phyloP scores from a whole-genome alignment of 1,140 invertebrate species.

The Saccostrea echinata region DNA sequence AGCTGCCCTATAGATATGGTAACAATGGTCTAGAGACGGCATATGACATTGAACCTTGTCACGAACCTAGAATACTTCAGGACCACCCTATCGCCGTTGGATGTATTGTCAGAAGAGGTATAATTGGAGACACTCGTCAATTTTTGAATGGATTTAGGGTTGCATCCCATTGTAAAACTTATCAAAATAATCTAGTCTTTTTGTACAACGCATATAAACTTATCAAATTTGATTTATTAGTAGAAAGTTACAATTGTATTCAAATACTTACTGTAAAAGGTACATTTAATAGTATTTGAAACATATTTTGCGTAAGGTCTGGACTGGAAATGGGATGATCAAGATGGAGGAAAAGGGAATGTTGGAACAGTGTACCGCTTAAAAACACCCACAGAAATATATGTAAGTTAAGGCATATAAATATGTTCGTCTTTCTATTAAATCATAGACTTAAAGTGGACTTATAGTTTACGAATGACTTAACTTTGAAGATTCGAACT shows the following conservation, averaged over 20 bases:
- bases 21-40: background rate
- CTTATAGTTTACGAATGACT: too few relatives aligned
- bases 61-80: constrained; percentile 36
- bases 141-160: background rate
- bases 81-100: constrained; percentile 50
- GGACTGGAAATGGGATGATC: constrained; percentile 28
- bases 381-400: background rate
- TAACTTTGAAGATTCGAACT: background rate
- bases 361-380: constrained; percentile 20
- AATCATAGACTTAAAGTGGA: too few relatives aligned
- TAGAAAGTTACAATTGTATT: too few relatives aligned
- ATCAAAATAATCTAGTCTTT: background rate
- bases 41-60: constrained; percentile 48
- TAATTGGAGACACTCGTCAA: background rate
- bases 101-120: constrained; percentile 54
- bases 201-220: too few relatives aligned
- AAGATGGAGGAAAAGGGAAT: constrained; percentile 26
- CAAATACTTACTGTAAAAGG: background rate
- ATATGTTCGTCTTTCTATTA: too few relatives aligned
- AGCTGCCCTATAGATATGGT: constrained; percentile 48
- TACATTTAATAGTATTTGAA: background rate
- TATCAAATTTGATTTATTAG: too few relatives aligned
- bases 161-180: too few relatives aligned
- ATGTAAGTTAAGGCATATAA: too few relatives aligned
- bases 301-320: background rate